Conservation (phyloP, 2,888 invertebrate genomes). For the Magallana nippona region DNA sequence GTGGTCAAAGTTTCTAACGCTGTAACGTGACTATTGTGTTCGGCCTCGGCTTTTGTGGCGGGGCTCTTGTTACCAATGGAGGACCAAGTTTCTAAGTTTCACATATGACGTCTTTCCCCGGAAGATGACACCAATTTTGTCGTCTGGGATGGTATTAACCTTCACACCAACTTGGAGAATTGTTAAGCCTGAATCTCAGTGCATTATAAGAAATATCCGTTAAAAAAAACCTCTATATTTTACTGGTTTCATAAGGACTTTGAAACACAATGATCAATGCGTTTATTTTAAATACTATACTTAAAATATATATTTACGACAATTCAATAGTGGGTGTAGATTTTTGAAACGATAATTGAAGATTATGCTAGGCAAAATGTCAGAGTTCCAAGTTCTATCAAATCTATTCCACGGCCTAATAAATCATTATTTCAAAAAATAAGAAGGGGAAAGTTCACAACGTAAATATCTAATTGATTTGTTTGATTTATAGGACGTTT, state of each 20-base stretch:
- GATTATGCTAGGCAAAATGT: too few species aligned
- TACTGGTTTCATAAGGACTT: too few species aligned
- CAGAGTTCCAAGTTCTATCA: not conserved
- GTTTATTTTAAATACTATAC: too few species aligned
- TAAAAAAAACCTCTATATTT: too few species aligned
- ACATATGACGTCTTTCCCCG: not conserved
- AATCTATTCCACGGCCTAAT: not conserved
- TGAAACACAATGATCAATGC: too few species aligned
- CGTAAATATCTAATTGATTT: not conserved
- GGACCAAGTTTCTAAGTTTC: conserved; percentile 18
- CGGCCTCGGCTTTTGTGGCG: not conserved
- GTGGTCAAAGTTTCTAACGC: conserved; percentile 18
- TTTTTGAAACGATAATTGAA: too few species aligned
- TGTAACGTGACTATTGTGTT: not conserved
- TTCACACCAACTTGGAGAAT: not conserved
- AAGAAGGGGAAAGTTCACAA: not conserved
- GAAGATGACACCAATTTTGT: conserved; percentile 22
- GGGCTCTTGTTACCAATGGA: not conserved
- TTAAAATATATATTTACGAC: too few species aligned
- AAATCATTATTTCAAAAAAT: not conserved
- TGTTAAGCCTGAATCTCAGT: not conserved
- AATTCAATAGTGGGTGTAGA: too few species aligned
- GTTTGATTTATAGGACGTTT: not conserved
- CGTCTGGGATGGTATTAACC: conserved; percentile 31
- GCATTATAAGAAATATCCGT: not conserved